Conservation (phyloP, 2,888 invertebrate species). For the Rotaria sp. region DNA sequence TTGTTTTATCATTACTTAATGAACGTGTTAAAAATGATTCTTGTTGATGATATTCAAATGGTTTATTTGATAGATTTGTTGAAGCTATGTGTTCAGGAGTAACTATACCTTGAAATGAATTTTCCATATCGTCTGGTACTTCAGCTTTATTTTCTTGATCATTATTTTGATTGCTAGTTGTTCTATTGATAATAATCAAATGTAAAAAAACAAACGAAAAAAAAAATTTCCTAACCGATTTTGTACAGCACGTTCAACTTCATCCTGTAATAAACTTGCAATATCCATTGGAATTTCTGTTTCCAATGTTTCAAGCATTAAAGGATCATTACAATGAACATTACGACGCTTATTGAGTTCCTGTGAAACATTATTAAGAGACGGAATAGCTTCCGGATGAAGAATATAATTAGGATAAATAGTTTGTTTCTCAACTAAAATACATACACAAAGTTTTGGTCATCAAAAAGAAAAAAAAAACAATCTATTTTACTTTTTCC, state of each 20-base stretch:
- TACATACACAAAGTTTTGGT: not conserved
- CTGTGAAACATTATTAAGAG: not conserved
- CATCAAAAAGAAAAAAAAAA: not conserved
- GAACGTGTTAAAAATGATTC: not conserved
- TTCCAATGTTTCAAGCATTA: not conserved
- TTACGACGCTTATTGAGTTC: not conserved
- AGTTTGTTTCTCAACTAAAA: not conserved
- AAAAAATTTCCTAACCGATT: not conserved
- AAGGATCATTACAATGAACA: not conserved
- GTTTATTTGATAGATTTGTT: not conserved
- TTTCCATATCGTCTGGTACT: not conserved
- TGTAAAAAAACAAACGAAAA: not conserved
- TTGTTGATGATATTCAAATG: not conserved
- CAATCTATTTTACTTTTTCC: not conserved
- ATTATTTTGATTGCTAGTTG: not conserved
- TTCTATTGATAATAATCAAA: not conserved
- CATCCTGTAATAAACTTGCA: not conserved
- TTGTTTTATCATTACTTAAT: not conserved
- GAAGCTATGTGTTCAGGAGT: not conserved
- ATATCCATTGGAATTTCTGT: not conserved
- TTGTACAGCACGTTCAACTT: conserved; percentile 1
- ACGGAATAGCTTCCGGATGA: conserved; percentile 5
- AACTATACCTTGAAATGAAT: not conserved
- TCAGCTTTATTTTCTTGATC: not conserved
- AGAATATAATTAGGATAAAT: not conserved